Conservation (phyloP, 1,140 invertebrate species). For the Brachionus rubens region DNA sequence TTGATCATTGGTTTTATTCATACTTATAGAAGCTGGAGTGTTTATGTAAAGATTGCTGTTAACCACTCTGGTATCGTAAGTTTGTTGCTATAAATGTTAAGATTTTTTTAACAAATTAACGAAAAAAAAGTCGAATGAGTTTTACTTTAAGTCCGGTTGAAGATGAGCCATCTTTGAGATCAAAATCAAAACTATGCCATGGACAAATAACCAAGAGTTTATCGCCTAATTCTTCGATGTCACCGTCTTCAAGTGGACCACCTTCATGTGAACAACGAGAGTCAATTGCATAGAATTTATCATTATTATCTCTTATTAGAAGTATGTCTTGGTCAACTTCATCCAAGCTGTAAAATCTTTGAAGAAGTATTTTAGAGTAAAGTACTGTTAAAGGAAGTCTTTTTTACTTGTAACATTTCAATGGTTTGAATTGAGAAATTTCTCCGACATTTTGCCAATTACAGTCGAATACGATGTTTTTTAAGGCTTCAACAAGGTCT, state of each 20-base stretch:
- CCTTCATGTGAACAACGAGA: slow-evolving; percentile 50
- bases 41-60: slow-evolving; percentile 47
- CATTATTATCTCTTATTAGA: slow-evolving; percentile 47
- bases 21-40: slow-evolving; percentile 47
- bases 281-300: slow-evolving; percentile 49
- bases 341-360: slow-evolving; percentile 43
- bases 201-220: slow-evolving; percentile 49
- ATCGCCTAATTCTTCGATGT: slow-evolving; percentile 50
- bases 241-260: slow-evolving; percentile 50
- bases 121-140: not conserved
- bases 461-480: slow-evolving; percentile 42
- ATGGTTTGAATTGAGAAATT: not conserved
- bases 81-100: slow-evolving; percentile 27
- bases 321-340: slow-evolving; percentile 50
- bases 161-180: slow-evolving; percentile 48
- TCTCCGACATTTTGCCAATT: slow-evolving; percentile 46
- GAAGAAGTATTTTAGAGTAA: not conserved
- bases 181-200: slow-evolving; percentile 50
- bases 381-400: too few relatives aligned
- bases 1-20: slow-evolving; percentile 48
- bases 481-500: slow-evolving; percentile 36
- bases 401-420: slow-evolving; percentile 44
- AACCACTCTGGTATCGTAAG: slow-evolving; percentile 43
- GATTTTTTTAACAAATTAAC: not conserved
- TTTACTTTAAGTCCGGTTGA: slow-evolving; percentile 49